Evolutionary conservation across 2,113 vertebrate genomes (phyloP).

Genomic region (Hystrix cristata): DNA sequence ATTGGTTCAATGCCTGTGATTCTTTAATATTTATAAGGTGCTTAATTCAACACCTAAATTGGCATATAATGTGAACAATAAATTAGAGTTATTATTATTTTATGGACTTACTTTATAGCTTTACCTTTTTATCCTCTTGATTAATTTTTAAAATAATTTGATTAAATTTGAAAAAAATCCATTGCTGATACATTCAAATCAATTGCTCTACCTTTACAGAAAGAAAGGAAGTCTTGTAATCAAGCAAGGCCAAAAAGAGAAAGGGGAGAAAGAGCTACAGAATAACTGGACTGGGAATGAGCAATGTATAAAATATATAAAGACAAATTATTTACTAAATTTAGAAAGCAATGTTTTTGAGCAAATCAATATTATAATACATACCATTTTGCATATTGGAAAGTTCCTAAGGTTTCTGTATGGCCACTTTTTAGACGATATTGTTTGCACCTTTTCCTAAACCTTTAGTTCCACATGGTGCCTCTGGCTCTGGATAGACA

Average conservation of each 20-base stretch:
- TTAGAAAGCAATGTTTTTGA: not conserved
- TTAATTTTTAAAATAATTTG: conserved; percentile 48
- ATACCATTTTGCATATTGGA: not conserved
- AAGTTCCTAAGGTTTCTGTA: not conserved
- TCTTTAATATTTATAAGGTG: conserved; percentile 5
- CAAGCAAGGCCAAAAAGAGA: not conserved
- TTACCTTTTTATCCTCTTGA: not conserved
- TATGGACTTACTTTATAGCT: not conserved
- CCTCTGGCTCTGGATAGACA: not conserved
- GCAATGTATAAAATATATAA: not conserved
- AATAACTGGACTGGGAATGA: not conserved
- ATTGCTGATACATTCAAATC: not conserved
- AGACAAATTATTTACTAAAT: not conserved
- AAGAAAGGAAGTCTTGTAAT: not conserved
- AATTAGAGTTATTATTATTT: conserved; percentile 28
- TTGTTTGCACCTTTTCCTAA: not conserved
- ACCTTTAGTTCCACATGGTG: not conserved
- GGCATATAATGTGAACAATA: not conserved
- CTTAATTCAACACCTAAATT: not conserved
- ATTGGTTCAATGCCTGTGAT: not conserved
- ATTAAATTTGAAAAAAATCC: not conserved
- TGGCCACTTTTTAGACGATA: not conserved
- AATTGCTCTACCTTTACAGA: not conserved
- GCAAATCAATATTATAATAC: not conserved
- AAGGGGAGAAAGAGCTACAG: not conserved